Evolutionary conservation across 1,140 invertebrate species (phyloP), one percentile per base, ranked within the genome.

Genomic region (Lithobius niger): DNA sequence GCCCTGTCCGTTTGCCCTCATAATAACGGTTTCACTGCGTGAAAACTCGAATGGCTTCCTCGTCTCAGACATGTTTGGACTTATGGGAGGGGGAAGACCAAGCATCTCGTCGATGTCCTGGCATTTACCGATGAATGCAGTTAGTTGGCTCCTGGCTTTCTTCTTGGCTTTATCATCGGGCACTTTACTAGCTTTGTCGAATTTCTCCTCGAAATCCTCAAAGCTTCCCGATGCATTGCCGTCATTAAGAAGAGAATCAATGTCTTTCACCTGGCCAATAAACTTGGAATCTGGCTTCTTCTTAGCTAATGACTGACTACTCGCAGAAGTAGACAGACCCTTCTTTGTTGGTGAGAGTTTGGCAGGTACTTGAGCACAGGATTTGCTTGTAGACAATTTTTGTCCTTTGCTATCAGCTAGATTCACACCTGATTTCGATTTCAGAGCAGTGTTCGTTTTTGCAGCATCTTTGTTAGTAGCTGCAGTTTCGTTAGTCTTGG

Each of bases 71-170:
- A 45, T 21, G 6, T 13, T 13, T 4, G 63, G 63, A 60, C 58
- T 60, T 1, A 56, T 26, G 19, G 63, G 61, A 27, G 52, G 59
- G 2, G 55, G 54, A 2, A 44, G 36, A 2, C 63, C 63, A 0
- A 65, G 45, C 60, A 65, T 61, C 50, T 65, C 63, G 43, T 65
- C 63, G 15, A 65, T 65, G 48, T 65, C 63, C 55, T 63, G 26
- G 48, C 58, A 63, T 49, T 63, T 55, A 2, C 63, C 55, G 10
- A 62, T 60, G 49, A 62, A 62, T 19, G 53, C 15, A 13, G n/a
- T 22, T 10, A 45, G 3, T 50, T 15, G 31, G 3, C 21, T 3
- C 22, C 22, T 36, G 51, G 40, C 24, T 3, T 10, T 50, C 48
- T 50, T 18, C 22, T 50, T 44, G 1, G 31, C 25, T 21, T 16